These are phyloP conservation scores for Knipowitschia caucasica DNA, from an alignment of 2,797 vertebrate genomes.

Conservation along the genomic window DNA sequence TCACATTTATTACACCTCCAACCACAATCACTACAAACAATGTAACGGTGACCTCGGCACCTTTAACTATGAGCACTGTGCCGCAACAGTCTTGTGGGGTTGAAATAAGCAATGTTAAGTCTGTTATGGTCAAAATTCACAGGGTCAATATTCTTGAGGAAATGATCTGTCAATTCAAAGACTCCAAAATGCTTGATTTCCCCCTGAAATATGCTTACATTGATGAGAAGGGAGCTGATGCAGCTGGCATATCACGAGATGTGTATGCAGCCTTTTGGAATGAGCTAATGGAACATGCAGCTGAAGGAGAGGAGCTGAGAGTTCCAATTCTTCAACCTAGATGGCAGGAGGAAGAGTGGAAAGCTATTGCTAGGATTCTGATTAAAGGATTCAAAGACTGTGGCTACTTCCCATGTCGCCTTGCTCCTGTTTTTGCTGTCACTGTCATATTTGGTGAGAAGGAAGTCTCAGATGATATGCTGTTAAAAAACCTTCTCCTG, in stretches of 20 bases:
- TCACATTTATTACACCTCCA: slow-evolving; percentile 15
- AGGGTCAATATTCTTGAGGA: slow-evolving; percentile 31
- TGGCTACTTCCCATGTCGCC: slow-evolving; percentile 23
- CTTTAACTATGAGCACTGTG: too few relatives aligned
- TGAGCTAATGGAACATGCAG: slow-evolving; percentile 8
- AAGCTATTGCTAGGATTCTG: slow-evolving; percentile 37
- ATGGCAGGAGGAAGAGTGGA: slow-evolving; percentile 45
- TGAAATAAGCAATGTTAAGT: slow-evolving; percentile 6
- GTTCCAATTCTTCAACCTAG: slow-evolving; percentile 36
- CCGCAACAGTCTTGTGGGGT: not conserved
- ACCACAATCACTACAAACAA: slow-evolving; percentile 1
- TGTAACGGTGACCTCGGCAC: not conserved
- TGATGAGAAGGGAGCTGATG: slow-evolving; percentile 37
- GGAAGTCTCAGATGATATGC: slow-evolving; percentile 28
- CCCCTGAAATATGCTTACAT: slow-evolving; percentile 32
- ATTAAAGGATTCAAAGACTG: slow-evolving; percentile 24
- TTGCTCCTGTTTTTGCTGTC: slow-evolving; percentile 26
- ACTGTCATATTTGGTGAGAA: slow-evolving; percentile 32
- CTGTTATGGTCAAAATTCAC: slow-evolving; percentile 22
- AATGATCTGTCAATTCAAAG: slow-evolving; percentile 36
- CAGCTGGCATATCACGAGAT: slow-evolving; percentile 33
- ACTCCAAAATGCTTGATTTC: slow-evolving; percentile 13
- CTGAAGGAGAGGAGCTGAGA: slow-evolving; percentile 40
- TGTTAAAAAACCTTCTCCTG: slow-evolving; percentile 11
- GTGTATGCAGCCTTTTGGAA: slow-evolving; percentile 30